Evolutionary conservation across 2,888 invertebrate genomes (phyloP).

Genomic region (Axea sp.): DNA sequence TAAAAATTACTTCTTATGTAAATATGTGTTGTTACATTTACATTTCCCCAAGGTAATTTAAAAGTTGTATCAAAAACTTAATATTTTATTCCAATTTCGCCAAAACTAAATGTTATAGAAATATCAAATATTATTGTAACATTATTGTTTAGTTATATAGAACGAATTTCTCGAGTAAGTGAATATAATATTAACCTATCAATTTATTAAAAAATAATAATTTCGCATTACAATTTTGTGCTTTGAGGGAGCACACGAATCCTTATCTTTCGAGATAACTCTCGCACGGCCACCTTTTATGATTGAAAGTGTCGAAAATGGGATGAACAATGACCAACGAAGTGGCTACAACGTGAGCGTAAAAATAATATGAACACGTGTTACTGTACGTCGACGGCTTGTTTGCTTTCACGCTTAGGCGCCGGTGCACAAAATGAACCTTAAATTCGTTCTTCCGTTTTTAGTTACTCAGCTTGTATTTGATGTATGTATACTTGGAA

Average conservation of each 20-base stretch:
- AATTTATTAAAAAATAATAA: slow-evolving; percentile 40
- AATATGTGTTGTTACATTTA: no score
- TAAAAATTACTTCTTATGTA: no score
- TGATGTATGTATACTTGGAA: slow-evolving; percentile 9
- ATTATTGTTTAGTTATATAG: no score
- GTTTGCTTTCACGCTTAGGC: slow-evolving; percentile 53
- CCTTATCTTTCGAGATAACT: slow-evolving; percentile 36
- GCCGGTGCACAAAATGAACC: slow-evolving; percentile 44
- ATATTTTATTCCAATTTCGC: no score
- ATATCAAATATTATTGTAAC: no score
- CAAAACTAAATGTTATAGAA: no score
- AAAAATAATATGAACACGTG: slow-evolving; percentile 56
- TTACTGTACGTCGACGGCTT: slow-evolving; percentile 37
- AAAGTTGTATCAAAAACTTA: no score
- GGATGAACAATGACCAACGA: slow-evolving; percentile 47
- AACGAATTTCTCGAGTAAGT: background rate
- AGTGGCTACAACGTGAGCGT: slow-evolving; percentile 43
- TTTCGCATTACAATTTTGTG: slow-evolving; percentile 20
- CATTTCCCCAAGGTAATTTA: no score
- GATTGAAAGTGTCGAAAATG: slow-evolving; percentile 42
- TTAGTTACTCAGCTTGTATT: no score
- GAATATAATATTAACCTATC: background rate
- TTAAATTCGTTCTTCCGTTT: slow-evolving; percentile 38
- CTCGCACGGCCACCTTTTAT: slow-evolving; percentile 26
- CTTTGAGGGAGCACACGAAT: slow-evolving; percentile 26